A percentile compares a stretch with the other conserved stretches of the same genome.
Evolutionary conservation across 2,113 vertebrate genomes (phyloP).

Genomic region (Silurus meridionalis): DNA sequence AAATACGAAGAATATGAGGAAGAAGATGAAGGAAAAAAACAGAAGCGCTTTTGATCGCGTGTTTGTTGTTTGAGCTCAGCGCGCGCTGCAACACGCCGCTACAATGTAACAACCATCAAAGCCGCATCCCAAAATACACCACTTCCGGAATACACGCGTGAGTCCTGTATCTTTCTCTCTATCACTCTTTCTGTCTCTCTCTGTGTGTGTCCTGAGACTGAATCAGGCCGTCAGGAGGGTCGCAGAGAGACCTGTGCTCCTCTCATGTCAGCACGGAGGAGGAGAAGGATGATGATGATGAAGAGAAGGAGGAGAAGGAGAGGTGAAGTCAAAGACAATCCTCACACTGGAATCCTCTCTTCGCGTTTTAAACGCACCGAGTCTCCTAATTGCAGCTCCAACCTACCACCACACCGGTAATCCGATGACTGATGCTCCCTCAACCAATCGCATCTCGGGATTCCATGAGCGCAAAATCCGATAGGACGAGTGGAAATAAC

Average conservation of each 20-base stretch:
- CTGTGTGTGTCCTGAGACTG: constrained; percentile 16
- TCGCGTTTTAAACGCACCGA: constrained; percentile 61
- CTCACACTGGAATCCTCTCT: constrained; percentile 57
- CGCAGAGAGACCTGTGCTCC: constrained; percentile 59
- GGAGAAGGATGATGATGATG: neutral
- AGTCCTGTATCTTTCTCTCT: neutral
- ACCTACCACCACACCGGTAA: constrained; percentile 64
- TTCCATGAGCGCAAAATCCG: constrained; percentile 7
- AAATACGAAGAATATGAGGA: no score
- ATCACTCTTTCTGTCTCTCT: no score
- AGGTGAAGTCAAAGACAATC: constrained; percentile 39
- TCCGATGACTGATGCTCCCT: constrained; percentile 52
- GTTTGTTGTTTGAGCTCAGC: neutral
- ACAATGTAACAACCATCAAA: neutral
- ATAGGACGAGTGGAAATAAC: neutral
- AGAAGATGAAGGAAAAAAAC: no score
- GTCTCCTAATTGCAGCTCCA: constrained; percentile 41
- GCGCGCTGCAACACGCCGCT: constrained; percentile 7
- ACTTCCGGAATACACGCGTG: neutral
- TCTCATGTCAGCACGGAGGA: constrained; percentile 48
- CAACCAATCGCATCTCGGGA: constrained; percentile 59
- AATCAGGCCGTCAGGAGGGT: constrained; percentile 51
- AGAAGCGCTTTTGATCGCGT: no score
- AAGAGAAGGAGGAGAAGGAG: neutral
- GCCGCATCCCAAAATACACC: constrained; percentile 19